These are phyloP conservation scores for Nannoperca australis DNA, from an alignment of 2,797 vertebrate species.

Conservation along the genomic window DNA sequence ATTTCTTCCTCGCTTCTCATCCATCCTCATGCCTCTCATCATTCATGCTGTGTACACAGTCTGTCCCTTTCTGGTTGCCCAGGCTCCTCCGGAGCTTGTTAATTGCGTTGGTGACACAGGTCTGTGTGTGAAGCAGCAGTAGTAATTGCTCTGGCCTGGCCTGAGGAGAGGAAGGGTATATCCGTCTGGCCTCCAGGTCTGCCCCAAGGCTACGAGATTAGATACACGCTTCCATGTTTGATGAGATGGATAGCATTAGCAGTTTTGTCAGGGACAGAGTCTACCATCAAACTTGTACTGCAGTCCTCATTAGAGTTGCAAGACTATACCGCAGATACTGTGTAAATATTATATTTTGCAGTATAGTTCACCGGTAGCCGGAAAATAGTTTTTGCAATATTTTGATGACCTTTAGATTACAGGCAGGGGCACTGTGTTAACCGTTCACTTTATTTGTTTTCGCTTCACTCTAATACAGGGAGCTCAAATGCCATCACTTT, in stretches of 20 bases:
- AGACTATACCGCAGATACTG: background rate
- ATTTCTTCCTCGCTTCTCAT: slow-evolving; percentile 18
- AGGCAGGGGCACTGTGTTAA: slow-evolving; percentile 27
- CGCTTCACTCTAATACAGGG: slow-evolving; percentile 29
- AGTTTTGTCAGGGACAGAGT: slow-evolving; percentile 56
- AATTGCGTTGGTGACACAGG: slow-evolving; percentile 76
- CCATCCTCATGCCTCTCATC: slow-evolving; percentile 64
- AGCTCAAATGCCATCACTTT: slow-evolving; percentile 59
- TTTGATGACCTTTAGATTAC: slow-evolving; percentile 54
- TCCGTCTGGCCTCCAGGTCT: slow-evolving; percentile 65
- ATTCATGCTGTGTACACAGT: slow-evolving; percentile 73
- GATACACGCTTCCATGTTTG: slow-evolving; percentile 62
- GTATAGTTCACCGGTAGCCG: background rate
- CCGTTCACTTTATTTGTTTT: slow-evolving; percentile 50
- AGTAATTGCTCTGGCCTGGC: slow-evolving; percentile 75
- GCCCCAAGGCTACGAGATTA: slow-evolving; percentile 63
- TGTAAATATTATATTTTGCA: background rate
- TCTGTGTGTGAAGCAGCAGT: slow-evolving; percentile 68
- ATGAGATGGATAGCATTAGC: slow-evolving; percentile 59
- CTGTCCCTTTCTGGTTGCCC: slow-evolving; percentile 66
- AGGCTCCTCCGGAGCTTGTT: slow-evolving; percentile 73
- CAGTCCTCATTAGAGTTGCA: slow-evolving; percentile 28
- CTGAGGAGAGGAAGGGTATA: slow-evolving; percentile 59
- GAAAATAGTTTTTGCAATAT: slow-evolving; percentile 8
- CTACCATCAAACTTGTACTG: slow-evolving; percentile 18